Conservation (phyloP, 2,113 vertebrate species). For the Phyllostomus discolor region DNA sequence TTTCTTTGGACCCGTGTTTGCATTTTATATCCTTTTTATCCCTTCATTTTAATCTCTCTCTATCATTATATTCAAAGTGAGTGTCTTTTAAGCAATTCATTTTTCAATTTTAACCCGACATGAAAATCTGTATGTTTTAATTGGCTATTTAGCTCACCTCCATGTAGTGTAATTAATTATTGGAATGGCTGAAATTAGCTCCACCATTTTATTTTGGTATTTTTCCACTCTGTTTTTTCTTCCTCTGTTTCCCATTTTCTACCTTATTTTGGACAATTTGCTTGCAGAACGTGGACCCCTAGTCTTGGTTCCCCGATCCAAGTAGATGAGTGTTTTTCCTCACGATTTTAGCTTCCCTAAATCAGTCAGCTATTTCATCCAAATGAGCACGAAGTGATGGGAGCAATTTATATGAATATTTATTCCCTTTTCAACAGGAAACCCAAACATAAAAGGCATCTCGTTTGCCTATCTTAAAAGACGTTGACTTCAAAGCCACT, state of each 20-base stretch:
- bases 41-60: neutral
- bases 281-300: accelerated
- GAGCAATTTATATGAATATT: neutral
- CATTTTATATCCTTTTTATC: neutral
- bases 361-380: neutral
- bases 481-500: neutral
- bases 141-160: neutral
- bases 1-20: neutral
- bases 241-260: neutral
- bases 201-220: neutral
- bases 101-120: neutral
- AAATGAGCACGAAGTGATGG: neutral
- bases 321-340: neutral
- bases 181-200: neutral
- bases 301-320: neutral
- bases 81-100: neutral
- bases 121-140: neutral
- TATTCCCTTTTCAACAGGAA: neutral
- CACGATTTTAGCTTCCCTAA: neutral
- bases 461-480: neutral
- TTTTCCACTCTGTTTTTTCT: neutral
- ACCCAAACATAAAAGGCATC: neutral
- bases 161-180: neutral
- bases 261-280: neutral
- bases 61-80: neutral